Conservation (phyloP, 1,140 invertebrate genomes). For the Pectinophora gossypiella region DNA sequence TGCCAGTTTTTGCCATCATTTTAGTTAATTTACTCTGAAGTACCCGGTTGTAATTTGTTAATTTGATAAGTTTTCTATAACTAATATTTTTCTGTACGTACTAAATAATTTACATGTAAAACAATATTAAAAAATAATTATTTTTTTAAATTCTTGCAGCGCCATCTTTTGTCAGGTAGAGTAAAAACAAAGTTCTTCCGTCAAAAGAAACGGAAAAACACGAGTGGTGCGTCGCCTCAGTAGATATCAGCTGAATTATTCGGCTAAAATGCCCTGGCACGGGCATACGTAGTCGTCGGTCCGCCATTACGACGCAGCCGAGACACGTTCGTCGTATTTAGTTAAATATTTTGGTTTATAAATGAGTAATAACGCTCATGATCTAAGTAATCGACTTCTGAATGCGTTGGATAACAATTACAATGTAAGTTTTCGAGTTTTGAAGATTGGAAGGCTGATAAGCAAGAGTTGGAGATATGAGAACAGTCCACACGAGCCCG, state of each 20-base stretch:
- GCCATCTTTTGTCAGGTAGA: constrained; percentile 32
- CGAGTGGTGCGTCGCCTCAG: constrained; percentile 73
- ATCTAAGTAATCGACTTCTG: constrained; percentile 75
- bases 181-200: constrained; percentile 43
- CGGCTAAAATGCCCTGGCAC: constrained; percentile 76
- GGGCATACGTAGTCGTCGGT: constrained; percentile 76
- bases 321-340: constrained; percentile 76
- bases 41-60: background rate
- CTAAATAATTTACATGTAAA: background rate
- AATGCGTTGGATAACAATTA: constrained; percentile 76
- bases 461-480: constrained; percentile 59
- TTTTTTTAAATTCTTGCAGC: background rate
- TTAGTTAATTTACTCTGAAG: background rate
- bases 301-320: constrained; percentile 75
- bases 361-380: constrained; percentile 77
- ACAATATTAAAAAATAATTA: background rate
- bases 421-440: constrained; percentile 75
- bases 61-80: background rate
- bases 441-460: constrained; percentile 53
- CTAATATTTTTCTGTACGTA: no score
- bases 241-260: constrained; percentile 77
- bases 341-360: constrained; percentile 76
- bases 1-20: background rate
- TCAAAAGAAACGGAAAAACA: constrained; percentile 76
- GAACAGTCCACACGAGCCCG: constrained; percentile 65